Percentiles rank a stretch among this genome's conserved stretches.
Conservation (phyloP, 2,797 vertebrate species). For the Botia almorhae region DNA sequence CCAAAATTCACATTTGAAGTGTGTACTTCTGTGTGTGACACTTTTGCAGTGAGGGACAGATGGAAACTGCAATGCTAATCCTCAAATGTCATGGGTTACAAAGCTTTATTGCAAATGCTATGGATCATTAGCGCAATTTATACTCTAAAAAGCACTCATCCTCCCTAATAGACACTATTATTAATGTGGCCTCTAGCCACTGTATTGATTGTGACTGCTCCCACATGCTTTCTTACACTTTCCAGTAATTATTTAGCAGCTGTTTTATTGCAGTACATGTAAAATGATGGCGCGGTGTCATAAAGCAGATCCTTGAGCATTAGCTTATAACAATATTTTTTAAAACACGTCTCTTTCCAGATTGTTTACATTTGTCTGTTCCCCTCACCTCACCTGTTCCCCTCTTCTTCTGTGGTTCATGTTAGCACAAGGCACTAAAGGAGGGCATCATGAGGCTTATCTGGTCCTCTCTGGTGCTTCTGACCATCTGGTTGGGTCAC, state of each 20-base stretch:
- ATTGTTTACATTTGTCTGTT: not conserved
- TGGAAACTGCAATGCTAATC: conserved; percentile 75
- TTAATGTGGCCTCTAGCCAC: conserved; percentile 34
- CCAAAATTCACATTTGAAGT: conserved; percentile 10
- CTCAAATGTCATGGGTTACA: conserved; percentile 72
- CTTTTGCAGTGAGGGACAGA: conserved; percentile 70
- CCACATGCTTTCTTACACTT: conserved; percentile 3
- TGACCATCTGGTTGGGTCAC: conserved; percentile 71
- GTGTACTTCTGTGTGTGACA: conserved; percentile 46
- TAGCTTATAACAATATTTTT: not conserved
- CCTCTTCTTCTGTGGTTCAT: conserved; percentile 23
- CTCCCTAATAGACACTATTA: conserved; percentile 72
- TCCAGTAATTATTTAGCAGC: conserved; percentile 6
- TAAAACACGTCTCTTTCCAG: not conserved
- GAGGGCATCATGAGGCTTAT: conserved; percentile 75
- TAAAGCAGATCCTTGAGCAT: not conserved
- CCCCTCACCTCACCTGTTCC: not conserved
- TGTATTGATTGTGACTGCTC: conserved; percentile 35
- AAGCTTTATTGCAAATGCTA: conserved; percentile 66
- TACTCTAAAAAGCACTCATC: conserved; percentile 69
- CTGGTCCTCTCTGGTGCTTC: conserved; percentile 70
- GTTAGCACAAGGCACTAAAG: conserved; percentile 59
- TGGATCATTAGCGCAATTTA: conserved; percentile 72
- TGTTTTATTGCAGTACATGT: conserved; percentile 13
- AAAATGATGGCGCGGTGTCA: not conserved